Conservation (phyloP, 2,113 vertebrate genomes). For the Centropus unirufus region DNA sequence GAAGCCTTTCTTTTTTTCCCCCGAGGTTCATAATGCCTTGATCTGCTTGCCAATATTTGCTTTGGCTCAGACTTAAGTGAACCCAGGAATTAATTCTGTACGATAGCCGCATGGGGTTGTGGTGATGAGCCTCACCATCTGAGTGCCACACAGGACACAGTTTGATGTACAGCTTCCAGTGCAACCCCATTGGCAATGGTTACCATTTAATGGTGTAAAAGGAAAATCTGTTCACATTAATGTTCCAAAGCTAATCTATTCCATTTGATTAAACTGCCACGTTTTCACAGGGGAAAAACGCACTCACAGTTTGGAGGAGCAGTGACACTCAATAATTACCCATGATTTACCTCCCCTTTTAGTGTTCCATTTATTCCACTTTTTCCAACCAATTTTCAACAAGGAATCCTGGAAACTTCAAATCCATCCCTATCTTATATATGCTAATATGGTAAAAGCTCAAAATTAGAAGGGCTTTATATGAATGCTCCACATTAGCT, state of each 20-base stretch:
- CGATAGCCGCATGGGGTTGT: background rate
- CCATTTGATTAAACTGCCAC: background rate
- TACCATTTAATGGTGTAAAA: background rate
- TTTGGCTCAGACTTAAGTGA: background rate
- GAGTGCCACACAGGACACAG: background rate
- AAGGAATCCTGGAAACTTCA: background rate
- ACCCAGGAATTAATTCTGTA: background rate
- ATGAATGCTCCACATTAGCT: background rate
- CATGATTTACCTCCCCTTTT: background rate
- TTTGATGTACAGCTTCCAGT: background rate
- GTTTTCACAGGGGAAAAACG: background rate
- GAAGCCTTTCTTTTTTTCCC: background rate
- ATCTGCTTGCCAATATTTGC: background rate
- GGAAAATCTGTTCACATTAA: background rate
- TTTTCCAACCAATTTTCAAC: background rate
- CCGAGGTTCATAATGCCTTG: background rate
- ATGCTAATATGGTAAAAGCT: background rate
- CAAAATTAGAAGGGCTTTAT: background rate
- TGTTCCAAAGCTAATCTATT: background rate
- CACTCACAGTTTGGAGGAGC: background rate
- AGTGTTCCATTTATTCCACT: background rate
- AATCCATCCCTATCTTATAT: background rate
- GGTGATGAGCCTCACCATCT: background rate
- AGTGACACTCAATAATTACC: background rate
- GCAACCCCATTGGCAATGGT: background rate